These are phyloP conservation scores for Enteromius trimaculatus DNA, from an alignment of 2,797 vertebrate genomes.

Conservation along the genomic window DNA sequence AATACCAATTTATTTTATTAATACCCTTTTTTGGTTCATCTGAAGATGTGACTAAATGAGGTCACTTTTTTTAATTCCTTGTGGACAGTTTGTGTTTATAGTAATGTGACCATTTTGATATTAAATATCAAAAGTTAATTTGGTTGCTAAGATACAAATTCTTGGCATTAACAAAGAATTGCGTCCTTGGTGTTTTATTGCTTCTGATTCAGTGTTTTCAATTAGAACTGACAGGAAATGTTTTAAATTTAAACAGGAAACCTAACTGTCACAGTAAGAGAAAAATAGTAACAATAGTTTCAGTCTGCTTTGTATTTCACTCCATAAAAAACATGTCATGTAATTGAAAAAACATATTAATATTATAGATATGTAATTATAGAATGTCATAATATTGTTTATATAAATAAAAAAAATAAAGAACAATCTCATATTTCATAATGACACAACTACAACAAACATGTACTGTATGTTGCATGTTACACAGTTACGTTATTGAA, in stretches of 20 bases:
- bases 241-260: background rate
- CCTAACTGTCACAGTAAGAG: background rate
- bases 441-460: background rate
- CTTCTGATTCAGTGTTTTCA: background rate
- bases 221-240: background rate
- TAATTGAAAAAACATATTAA: too few relatives aligned
- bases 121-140: constrained; percentile 22
- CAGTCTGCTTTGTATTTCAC: too few relatives aligned
- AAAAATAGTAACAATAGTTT: too few relatives aligned
- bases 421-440: constrained; percentile 1
- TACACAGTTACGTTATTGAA: background rate
- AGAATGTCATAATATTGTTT: too few relatives aligned
- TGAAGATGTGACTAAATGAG: background rate
- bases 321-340: too few relatives aligned
- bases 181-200: background rate
- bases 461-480: constrained; percentile 2
- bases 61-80: background rate
- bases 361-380: too few relatives aligned
- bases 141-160: constrained; percentile 15
- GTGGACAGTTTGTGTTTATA: background rate
- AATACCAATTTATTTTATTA: background rate
- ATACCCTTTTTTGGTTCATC: background rate
- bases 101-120: background rate
- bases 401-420: background rate
- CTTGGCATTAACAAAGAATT: background rate